Base-by-base conservation (phyloP, 1,140 invertebrate species). In the Papilio polytes region DNA sequence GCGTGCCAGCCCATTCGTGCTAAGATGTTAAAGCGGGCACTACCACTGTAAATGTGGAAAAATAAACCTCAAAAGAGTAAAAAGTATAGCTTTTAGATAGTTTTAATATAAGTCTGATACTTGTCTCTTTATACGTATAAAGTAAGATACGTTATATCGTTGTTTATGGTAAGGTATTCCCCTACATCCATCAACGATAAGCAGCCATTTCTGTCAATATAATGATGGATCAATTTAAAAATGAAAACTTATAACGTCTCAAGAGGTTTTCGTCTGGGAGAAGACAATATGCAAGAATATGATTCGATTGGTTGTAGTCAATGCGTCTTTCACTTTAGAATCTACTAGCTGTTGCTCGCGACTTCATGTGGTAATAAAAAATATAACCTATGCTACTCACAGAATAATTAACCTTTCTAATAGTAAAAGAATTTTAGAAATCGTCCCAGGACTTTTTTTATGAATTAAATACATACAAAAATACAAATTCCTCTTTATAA, bases 141-240 rank as follows among this genome's bases (percentile, higher is more conserved):
- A 51, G 13, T 51, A 20, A 59, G n/a, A 59, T 3, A 22, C 20
- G 12, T 12, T 26, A 26, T 26, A 20, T 12, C 22, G 10, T 63
- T 63, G 59, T 22, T 26, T 63, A 63, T 63, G 63, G 63, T 70
- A 70, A 70, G 22, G 63, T 70, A 70, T 70, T 70, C 13, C 26
- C 26, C 26, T 70, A 66, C 59, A 66, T 66, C 22, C 22, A 66
- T 66, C 63, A 66, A 22, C 22, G 63, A 70, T 36, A 70, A 70
- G 13, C 4, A 13, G 12, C 63, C 63, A 31, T 36, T 66, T 70
- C 63, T 15, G 26, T 70, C 63, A 15, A 7, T 13, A 70, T 70
- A 15, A 31, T 70, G 63, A 31, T 66, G 22, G 63, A 70, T 70
- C 26, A 70, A 70, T 31, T 18, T 26, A 12, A 70, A 70, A 7